phyloP scores from a whole-genome alignment of 2,888 invertebrate species.

The Sphaerophoria rueppellii region DNA sequence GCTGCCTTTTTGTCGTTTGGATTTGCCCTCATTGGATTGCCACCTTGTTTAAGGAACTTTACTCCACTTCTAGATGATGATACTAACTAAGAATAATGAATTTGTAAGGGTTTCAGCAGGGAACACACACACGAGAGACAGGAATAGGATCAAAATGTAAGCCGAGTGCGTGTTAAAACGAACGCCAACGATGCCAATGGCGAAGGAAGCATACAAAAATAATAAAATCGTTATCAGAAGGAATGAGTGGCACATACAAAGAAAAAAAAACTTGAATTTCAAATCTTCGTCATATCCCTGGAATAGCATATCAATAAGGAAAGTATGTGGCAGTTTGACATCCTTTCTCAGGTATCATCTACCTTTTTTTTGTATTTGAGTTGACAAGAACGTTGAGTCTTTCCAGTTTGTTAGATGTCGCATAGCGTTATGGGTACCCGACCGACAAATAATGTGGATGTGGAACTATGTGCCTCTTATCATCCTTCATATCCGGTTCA shows the following conservation, averaged over 20 bases:
- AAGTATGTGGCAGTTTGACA: conserved; percentile 63
- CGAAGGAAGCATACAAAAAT: conserved; percentile 55
- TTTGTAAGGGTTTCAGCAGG: conserved; percentile 33
- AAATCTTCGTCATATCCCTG: conserved; percentile 29
- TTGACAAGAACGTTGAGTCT: conserved; percentile 8
- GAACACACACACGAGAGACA: conserved; percentile 8
- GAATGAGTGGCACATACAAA: not conserved
- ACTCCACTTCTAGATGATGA: not conserved
- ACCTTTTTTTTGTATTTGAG: not conserved
- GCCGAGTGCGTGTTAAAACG: conserved; percentile 30
- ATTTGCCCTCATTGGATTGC: conserved; percentile 2
- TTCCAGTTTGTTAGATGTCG: not conserved
- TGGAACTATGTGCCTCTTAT: conserved; percentile 51
- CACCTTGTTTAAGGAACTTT: conserved; percentile 1
- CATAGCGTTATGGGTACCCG: not conserved
- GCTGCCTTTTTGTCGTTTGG: conserved; percentile 34
- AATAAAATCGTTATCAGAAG: conserved; percentile 51
- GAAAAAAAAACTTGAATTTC: conserved; percentile 1
- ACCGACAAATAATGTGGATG: conserved; percentile 22
- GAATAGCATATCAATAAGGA: conserved; percentile 62
- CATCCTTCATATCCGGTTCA: conserved; percentile 61
- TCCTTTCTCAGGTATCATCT: conserved; percentile 59
- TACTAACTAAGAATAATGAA: conserved; percentile 33
- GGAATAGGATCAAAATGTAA: not conserved
- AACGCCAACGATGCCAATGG: conserved; percentile 5